Percentiles rank a stretch among this genome's conserved stretches.
phyloP scores from a whole-genome alignment of 2,797 vertebrate genomes.

The Rhinophrynus dorsalis region DNA sequence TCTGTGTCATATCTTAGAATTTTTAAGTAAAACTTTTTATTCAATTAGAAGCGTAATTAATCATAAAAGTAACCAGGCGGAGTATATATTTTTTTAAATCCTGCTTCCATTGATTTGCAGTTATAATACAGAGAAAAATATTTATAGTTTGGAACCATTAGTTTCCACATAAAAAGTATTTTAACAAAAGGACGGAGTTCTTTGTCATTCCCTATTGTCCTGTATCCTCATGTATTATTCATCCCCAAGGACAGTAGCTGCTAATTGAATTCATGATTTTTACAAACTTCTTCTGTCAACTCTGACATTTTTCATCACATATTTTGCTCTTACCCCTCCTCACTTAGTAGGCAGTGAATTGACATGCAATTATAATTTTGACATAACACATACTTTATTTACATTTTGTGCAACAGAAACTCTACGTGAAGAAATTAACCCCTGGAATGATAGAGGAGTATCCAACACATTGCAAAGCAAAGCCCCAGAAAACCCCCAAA shows the following conservation, averaged over 20 bases:
- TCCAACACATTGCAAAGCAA: too few species aligned
- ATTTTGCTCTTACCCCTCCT: constrained; percentile 31
- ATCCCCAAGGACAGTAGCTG: constrained; percentile 43
- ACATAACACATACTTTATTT: too few species aligned
- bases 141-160: constrained; percentile 16
- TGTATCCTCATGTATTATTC: constrained; percentile 38
- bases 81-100: constrained; percentile 17
- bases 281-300: constrained; percentile 36
- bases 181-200: constrained; percentile 28
- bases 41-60: constrained; percentile 13
- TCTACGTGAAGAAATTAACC: too few species aligned
- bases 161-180: constrained; percentile 33
- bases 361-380: constrained; percentile 18
- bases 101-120: constrained; percentile 14
- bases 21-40: constrained; percentile 2
- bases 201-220: constrained; percentile 21
- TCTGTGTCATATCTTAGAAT: neutral
- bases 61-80: constrained; percentile 5
- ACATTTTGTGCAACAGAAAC: too few species aligned
- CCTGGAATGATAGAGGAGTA: too few species aligned
- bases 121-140: constrained; percentile 10
- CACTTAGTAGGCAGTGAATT: constrained; percentile 17
- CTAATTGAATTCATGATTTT: constrained; percentile 46
- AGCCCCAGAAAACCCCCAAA: too few species aligned
- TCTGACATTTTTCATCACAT: constrained; percentile 22